Evolutionary conservation across 2,888 invertebrate species (phyloP), one percentile per base, ranked within the genome.

Genomic region (Pheosia gnoma): DNA sequence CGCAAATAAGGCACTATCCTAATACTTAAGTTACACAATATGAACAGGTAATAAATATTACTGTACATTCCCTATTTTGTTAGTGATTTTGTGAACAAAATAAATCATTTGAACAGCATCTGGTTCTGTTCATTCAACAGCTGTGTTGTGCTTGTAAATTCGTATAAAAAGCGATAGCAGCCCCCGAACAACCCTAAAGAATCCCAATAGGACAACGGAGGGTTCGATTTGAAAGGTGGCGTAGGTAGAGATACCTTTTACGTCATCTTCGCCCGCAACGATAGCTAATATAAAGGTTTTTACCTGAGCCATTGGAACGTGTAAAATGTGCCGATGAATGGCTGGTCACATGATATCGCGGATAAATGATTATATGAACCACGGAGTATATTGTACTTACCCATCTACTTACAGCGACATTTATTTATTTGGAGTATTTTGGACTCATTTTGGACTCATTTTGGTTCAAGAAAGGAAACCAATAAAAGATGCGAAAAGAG

Each of bases 61-160:
- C 57, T 53, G 62, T 58, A 65, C 57, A 60, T 54, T 25, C 25
- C 25, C 25, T 57, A 58, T 25, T 58, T 55, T 51, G 51, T 49
- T 67, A 59, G 59, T 61, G 71, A 74, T 72, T 68, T 71, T 63
- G 66, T 62, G 61, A 65, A 65, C 64, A 69, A 59, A 65, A 71
- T 72, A 71, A 70, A 73, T 72, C 66, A 67, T 66, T 61, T 63
- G 59, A 70, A 62, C 78, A 66, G 25, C 86, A 85, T 88, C 85
- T 88, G 88, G 82, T 79, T 74, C 66, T 66, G 71, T 72, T 77
- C 75, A 79, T 80, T 83, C 80, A 78, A 82, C 87, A 84, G 83
- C 82, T 83, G 83, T 72, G 74, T 67, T 68, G 67, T 66, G 66
- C 62, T 74, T 68, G 71, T 75, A 70, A 68, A 73, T 72, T 75